These are phyloP conservation scores for Intellagama lesueurii DNA, from an alignment of 2,797 vertebrate genomes.

Conservation along the genomic window DNA sequence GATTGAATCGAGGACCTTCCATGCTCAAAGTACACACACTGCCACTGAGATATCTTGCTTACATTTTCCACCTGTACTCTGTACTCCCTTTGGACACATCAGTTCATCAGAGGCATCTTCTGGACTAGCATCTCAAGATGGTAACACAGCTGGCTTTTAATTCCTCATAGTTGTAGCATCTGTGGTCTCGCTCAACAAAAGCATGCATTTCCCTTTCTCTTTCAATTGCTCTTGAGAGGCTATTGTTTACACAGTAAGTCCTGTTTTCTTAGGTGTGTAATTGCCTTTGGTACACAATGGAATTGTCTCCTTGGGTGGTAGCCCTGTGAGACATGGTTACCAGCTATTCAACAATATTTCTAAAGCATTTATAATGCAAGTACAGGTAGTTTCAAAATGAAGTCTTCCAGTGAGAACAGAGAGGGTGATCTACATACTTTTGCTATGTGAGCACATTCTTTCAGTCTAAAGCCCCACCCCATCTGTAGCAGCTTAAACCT, in stretches of 20 bases:
- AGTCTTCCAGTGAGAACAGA: background rate
- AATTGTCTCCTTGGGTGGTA: background rate
- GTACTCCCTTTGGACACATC: background rate
- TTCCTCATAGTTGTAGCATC: background rate
- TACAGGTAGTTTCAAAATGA: constrained; percentile 1
- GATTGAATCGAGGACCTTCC: background rate
- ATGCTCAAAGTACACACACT: no score
- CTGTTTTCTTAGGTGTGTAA: constrained; percentile 27
- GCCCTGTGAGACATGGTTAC: background rate
- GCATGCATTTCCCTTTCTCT: accelerated
- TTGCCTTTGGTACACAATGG: constrained; percentile 24
- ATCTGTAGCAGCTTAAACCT: background rate
- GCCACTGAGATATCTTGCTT: background rate
- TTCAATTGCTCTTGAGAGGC: background rate
- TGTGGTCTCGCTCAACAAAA: background rate
- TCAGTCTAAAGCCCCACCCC: background rate
- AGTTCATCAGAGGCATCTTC: background rate
- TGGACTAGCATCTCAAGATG: background rate
- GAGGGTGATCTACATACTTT: background rate
- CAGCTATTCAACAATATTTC: constrained; percentile 22
- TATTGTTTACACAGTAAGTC: constrained; percentile 11
- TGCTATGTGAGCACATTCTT: background rate
- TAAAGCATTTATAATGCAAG: background rate
- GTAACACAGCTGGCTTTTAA: background rate
- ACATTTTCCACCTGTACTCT: background rate